Percentiles rank a stretch among this genome's conserved stretches.
Conservation (phyloP, 2,797 vertebrate species). For the Dendrocincla fuliginosa region DNA sequence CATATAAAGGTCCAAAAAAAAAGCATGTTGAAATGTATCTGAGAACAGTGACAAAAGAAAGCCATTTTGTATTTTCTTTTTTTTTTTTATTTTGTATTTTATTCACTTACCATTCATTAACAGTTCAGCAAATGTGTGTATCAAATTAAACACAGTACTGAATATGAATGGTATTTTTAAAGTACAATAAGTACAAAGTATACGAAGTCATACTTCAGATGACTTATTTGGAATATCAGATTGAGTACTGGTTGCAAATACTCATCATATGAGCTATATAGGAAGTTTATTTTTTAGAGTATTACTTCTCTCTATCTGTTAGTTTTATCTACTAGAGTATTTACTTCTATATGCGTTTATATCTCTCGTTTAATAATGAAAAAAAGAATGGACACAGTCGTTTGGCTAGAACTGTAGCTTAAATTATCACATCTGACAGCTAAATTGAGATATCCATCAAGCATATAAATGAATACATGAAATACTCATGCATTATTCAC, state of each 20-base stretch:
- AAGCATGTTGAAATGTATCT: neutral
- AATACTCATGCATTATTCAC: slow-evolving; percentile 7
- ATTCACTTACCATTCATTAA: neutral
- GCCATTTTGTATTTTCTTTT: neutral
- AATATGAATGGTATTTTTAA: neutral
- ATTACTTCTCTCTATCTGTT: neutral
- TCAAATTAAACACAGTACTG: neutral
- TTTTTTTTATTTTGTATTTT: neutral
- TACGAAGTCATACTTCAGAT: neutral
- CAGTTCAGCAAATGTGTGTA: neutral
- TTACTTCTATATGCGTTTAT: neutral
- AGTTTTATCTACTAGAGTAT: neutral
- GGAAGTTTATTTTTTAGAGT: neutral
- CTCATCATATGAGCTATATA: neutral
- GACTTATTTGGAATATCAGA: neutral
- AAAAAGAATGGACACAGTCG: neutral
- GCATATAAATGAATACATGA: neutral
- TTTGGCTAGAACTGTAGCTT: neutral
- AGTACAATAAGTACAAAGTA: neutral
- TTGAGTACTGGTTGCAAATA: neutral
- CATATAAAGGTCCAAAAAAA: neutral
- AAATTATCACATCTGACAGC: slow-evolving; percentile 23
- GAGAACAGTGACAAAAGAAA: neutral
- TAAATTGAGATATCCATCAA: slow-evolving; percentile 35
- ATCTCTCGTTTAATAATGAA: neutral